Conservation (phyloP, 2,113 vertebrate genomes). For the Alces alces region DNA sequence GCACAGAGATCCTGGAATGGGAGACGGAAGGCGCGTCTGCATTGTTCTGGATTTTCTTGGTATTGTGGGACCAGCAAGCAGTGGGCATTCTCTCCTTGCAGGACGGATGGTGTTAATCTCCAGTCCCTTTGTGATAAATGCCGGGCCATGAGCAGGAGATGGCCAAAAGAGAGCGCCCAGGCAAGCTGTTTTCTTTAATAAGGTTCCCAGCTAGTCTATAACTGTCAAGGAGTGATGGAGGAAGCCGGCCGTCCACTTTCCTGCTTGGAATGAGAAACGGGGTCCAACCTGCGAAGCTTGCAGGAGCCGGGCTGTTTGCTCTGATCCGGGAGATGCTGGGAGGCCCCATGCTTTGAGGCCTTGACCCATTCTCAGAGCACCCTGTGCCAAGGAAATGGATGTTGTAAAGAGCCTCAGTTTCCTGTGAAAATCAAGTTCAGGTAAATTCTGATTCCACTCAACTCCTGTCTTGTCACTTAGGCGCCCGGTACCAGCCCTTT, state of each 20-base stretch:
- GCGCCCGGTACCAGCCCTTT: slow-evolving; percentile 37
- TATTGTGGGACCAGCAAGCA: background rate
- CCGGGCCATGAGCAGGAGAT: slow-evolving; percentile 72
- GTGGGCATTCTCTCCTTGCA: slow-evolving; percentile 32
- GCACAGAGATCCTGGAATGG: background rate
- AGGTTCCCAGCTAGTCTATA: slow-evolving; percentile 82
- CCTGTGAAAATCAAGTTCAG: slow-evolving; percentile 10
- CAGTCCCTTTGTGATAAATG: slow-evolving; percentile 75
- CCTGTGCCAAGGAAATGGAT: slow-evolving; percentile 37
- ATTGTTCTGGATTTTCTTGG: background rate
- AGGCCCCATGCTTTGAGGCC: rapidly evolving
- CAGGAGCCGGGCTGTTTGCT: slow-evolving; percentile 52
- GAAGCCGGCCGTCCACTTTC: slow-evolving; percentile 71
- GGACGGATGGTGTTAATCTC: slow-evolving; percentile 72
- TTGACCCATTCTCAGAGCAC: background rate
- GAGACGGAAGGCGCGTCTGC: background rate
- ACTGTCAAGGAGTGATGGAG: slow-evolving; percentile 81
- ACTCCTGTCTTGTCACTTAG: slow-evolving; percentile 27
- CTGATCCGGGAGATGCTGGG: background rate
- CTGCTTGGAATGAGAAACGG: slow-evolving; percentile 79
- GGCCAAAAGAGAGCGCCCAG: slow-evolving; percentile 73
- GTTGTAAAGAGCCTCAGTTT: slow-evolving; percentile 16
- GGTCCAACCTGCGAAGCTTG: background rate
- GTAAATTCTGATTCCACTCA: slow-evolving; percentile 21
- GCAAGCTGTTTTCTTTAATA: slow-evolving; percentile 85